These are phyloP conservation scores for Anthoscopus minutus DNA, from an alignment of 2,113 vertebrate species.

Conservation along the genomic window DNA sequence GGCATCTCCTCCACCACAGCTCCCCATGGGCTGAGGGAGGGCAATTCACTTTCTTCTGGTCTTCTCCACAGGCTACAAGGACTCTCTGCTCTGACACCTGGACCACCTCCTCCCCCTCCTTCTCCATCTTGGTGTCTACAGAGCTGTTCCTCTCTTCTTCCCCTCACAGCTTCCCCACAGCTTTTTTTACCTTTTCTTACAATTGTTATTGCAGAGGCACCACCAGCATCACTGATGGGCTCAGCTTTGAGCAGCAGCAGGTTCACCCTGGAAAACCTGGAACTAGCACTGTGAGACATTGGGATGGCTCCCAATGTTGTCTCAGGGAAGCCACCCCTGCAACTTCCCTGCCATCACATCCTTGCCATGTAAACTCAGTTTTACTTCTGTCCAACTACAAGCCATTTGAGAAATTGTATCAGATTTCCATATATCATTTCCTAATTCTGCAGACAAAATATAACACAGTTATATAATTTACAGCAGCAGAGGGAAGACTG, in stretches of 20 bases:
- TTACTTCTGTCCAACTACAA: background rate
- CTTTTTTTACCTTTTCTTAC: background rate
- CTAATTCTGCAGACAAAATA: background rate
- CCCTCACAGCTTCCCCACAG: background rate
- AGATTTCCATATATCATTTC: background rate
- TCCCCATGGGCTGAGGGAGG: background rate
- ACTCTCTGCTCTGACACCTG: background rate
- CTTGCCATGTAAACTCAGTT: background rate
- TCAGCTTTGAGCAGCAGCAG: background rate
- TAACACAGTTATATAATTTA: background rate
- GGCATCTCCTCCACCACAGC: accelerated
- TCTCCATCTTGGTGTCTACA: background rate
- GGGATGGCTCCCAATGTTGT: background rate
- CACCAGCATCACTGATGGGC: background rate
- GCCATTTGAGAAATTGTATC: background rate
- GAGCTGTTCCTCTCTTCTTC: background rate
- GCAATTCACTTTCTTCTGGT: background rate
- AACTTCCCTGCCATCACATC: background rate
- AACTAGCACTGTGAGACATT: background rate
- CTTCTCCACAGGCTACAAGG: background rate
- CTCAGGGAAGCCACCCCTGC: background rate
- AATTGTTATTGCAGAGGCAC: background rate
- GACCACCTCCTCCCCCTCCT: background rate
- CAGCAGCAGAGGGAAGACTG: background rate
- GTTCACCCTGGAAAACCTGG: background rate